Evolutionary conservation across 2,113 vertebrate species (phyloP).

Genomic region (Chionodraco myersi): DNA sequence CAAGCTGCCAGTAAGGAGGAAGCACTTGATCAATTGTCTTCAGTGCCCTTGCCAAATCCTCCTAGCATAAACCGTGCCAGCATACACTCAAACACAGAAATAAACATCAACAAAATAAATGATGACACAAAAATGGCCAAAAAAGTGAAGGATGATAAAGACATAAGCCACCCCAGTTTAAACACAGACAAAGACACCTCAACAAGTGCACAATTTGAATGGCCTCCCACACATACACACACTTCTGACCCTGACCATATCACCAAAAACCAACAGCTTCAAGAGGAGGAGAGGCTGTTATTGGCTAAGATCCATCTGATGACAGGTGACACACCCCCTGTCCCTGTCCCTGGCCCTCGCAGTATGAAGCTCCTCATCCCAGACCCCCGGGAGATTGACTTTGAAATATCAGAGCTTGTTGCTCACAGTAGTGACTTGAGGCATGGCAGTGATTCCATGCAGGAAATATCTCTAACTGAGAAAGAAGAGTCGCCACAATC

Average conservation of each 20-base stretch:
- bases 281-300: conserved; percentile 74
- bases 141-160: no score
- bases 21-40: no score
- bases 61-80: no score
- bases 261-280: conserved; percentile 56
- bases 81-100: no score
- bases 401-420: conserved; percentile 20
- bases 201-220: no score
- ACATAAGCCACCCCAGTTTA: no score
- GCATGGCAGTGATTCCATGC: conserved; percentile 11
- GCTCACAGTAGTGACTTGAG: conserved; percentile 6
- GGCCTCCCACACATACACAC: background rate
- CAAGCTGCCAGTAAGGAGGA: no score
- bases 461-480: conserved; percentile 58
- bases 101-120: no score
- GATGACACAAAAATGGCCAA: no score
- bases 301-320: conserved; percentile 75
- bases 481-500: conserved; percentile 20
- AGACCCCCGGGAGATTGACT: conserved; percentile 57
- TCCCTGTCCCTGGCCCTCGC: conserved; percentile 39
- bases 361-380: conserved; percentile 74
- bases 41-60: no score
- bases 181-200: no score
- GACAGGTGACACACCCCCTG: conserved; percentile 57
- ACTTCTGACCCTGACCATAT: background rate